A percentile compares a stretch with the other conserved stretches of the same genome.
Evolutionary conservation across 2,888 invertebrate genomes (phyloP).

Genomic region (Rhogogaster chlorosoma): DNA sequence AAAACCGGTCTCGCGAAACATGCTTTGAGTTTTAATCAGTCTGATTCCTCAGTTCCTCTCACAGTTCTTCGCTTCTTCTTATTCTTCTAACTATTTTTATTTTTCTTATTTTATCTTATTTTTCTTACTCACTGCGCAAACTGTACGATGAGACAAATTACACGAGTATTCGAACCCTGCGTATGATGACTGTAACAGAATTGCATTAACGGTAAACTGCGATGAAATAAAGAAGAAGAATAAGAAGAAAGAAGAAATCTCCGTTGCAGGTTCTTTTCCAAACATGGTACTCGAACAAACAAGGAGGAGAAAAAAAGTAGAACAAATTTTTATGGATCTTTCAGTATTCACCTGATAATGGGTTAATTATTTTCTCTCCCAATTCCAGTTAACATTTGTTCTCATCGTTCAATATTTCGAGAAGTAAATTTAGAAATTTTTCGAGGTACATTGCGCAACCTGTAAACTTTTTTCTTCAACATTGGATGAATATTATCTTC

Average conservation of each 20-base stretch:
- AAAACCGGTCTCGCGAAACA: constrained; percentile 36
- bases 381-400: not conserved
- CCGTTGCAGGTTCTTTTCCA: not conserved
- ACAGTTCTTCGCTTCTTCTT: not conserved
- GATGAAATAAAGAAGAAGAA: not conserved
- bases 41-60: constrained; percentile 5
- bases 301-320: not conserved
- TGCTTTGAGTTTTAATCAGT: constrained; percentile 20
- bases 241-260: not conserved
- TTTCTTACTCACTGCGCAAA: not conserved
- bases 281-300: not conserved
- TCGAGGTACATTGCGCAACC: too few relatives aligned
- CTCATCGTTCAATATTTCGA: too few relatives aligned
- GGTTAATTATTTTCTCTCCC: not conserved
- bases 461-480: too few relatives aligned
- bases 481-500: not conserved
- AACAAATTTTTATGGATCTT: not conserved
- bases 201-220: not conserved
- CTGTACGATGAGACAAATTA: constrained; percentile 16
- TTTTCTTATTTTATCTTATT: not conserved
- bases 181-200: not conserved
- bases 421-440: too few relatives aligned
- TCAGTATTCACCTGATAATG: too few relatives aligned
- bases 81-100: not conserved
- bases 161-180: constrained; percentile 2